These are phyloP conservation scores for Tapera naevia DNA, from an alignment of 2,797 vertebrate species.

Conservation along the genomic window DNA sequence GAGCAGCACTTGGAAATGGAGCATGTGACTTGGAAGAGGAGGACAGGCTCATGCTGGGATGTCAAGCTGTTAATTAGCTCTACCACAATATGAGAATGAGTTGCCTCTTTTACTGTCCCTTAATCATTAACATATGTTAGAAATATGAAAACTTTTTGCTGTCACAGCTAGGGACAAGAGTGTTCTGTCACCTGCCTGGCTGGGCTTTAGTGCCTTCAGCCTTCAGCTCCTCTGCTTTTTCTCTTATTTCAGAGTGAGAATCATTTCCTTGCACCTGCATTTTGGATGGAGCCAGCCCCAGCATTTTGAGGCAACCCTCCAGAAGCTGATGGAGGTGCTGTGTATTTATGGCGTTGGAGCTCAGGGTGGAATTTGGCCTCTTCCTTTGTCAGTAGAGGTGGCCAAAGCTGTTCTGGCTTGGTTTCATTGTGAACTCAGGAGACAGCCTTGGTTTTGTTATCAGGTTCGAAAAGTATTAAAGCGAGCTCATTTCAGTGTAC, in stretches of 20 bases:
- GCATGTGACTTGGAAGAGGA: background rate
- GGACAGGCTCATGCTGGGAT: background rate
- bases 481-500: fast-evolving
- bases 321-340: background rate
- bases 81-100: background rate
- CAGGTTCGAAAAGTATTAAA: background rate
- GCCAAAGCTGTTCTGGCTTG: background rate
- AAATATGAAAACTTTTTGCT: background rate
- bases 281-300: background rate
- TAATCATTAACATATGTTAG: background rate
- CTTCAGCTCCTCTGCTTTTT: background rate
- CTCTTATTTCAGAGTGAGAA: background rate
- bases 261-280: background rate
- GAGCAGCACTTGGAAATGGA: background rate
- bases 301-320: background rate
- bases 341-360: background rate
- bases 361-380: background rate
- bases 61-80: background rate
- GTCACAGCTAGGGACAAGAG: background rate
- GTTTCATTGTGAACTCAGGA: background rate
- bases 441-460: background rate
- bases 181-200: background rate
- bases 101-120: background rate
- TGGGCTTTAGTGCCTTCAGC: background rate
- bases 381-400: background rate